Evolutionary conservation across 2,888 invertebrate genomes (phyloP), one percentile per base, ranked within the genome.

Genomic region (Agonopterix subpropinquella): DNA sequence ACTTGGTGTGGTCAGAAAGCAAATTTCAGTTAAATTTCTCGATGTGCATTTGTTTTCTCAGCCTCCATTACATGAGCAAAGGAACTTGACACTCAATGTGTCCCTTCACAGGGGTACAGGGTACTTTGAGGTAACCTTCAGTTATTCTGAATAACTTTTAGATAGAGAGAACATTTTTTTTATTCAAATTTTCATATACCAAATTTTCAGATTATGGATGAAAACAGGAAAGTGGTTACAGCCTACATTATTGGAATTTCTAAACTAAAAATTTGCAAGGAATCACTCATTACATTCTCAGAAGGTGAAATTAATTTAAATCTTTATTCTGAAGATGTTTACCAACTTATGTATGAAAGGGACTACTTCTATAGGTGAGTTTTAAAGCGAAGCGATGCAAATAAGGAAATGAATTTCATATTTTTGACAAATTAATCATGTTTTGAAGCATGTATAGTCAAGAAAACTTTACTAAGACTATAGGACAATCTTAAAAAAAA

Each of bases 1-100:
- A 65, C 28, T 65, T 11, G 90, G 90, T 1, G 80, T 87, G 28
- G 67, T 89, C 2, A 90, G 85, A 59, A 90, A 91, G 53, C 88
- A 92, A 55, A 68, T 94, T 28, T 90, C 94, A 0, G 92, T 97
- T 1, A 89, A 92, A 9, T 95, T 80, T 53, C 93, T 53, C 75
- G 93, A 68, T 80, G 92, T 73, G 91, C 94, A 45, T 92, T 59
- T 82, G n/a, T 61, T 67, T 42, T 54, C 93, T 0, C 92, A 92
- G 53, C 87, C 96, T 44, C 83, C 91, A n/a, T 43, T 83, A 39
- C 64, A 69, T 0, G 83, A 90, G 46, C 90, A 91, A 41, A 90
- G 89, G 35, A 77, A 66, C 9, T 62, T 92, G 5, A 82, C 84
- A 9, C 71, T 93, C 4, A 86, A 74, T 2, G 79, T 92, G 0